Evolutionary conservation across 2,113 vertebrate genomes (phyloP).

Genomic region (Blennius ocellaris): DNA sequence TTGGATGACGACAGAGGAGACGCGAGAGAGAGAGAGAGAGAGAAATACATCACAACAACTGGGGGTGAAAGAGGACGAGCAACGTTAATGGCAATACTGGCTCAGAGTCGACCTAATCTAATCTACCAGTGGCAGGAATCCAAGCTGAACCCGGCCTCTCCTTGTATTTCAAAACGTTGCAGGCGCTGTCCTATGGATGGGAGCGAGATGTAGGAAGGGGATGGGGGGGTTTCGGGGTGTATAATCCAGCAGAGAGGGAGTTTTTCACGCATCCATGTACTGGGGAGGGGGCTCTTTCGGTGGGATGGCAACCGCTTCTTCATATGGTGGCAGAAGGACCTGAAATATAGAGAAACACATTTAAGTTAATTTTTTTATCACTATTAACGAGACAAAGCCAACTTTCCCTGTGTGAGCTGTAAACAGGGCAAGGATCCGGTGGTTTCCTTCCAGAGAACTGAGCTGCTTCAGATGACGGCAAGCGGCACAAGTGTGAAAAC

Average conservation of each 20-base stretch:
- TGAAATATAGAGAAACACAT: conserved; percentile 60
- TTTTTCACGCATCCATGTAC: conserved; percentile 87
- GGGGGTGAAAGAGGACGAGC: background rate
- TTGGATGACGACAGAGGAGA: conserved; percentile 51
- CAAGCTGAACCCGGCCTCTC: conserved; percentile 40
- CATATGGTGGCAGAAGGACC: conserved; percentile 93
- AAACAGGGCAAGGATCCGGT: no score
- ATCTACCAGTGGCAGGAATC: conserved; percentile 51
- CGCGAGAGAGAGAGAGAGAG: conserved; percentile 7
- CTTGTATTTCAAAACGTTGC: conserved; percentile 37
- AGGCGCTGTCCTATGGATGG: conserved; percentile 33
- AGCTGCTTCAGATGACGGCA: no score
- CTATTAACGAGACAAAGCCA: no score
- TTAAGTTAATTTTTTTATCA: no score
- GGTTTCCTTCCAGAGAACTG: no score
- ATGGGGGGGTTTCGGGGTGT: background rate
- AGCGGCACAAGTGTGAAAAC: background rate
- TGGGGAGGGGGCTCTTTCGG: conserved; percentile 93
- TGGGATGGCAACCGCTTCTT: conserved; percentile 86
- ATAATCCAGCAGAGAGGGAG: conserved; percentile 27
- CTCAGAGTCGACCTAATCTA: conserved; percentile 51
- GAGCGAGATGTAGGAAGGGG: conserved; percentile 21
- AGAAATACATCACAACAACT: conserved; percentile 36
- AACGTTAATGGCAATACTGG: conserved; percentile 37
- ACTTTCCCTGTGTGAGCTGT: no score